A percentile compares a stretch with the other conserved stretches of the same genome.
Conservation (phyloP, 2,888 invertebrate species). For the Acronicta psi region DNA sequence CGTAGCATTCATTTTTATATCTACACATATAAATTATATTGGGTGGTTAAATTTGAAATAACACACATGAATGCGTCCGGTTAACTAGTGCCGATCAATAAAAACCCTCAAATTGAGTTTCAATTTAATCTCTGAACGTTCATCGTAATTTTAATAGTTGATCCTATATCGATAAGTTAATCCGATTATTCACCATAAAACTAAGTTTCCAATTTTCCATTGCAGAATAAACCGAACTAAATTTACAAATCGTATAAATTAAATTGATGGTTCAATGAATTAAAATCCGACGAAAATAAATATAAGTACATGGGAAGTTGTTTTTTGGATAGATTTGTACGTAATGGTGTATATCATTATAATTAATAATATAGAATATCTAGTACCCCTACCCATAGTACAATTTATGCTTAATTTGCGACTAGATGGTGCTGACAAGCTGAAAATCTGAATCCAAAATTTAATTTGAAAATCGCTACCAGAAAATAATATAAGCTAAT, state of each 20-base stretch:
- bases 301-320: constrained; percentile 1
- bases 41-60: constrained; percentile 20
- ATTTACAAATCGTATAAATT: constrained; percentile 34
- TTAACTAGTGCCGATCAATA: constrained; percentile 25
- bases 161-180: constrained; percentile 48
- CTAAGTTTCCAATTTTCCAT: constrained; percentile 38
- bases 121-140: constrained; percentile 37
- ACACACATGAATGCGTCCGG: constrained; percentile 17
- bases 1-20: too few species aligned
- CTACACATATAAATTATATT: not conserved
- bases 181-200: constrained; percentile 43
- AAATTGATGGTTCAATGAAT: constrained; percentile 20
- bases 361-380: too few species aligned
- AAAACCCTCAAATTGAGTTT: constrained; percentile 38
- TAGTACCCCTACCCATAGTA: too few species aligned
- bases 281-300: constrained; percentile 17
- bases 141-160: constrained; percentile 42
- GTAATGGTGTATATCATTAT: too few species aligned
- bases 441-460: too few species aligned
- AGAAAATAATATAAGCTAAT: too few species aligned
- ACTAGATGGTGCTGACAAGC: too few species aligned
- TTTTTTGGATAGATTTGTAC: too few species aligned
- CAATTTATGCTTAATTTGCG: too few species aligned
- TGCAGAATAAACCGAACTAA: constrained; percentile 43
- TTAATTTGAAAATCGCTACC: too few species aligned